phyloP scores from a whole-genome alignment of 2,113 vertebrate species.

The Platycercus adscitus region DNA sequence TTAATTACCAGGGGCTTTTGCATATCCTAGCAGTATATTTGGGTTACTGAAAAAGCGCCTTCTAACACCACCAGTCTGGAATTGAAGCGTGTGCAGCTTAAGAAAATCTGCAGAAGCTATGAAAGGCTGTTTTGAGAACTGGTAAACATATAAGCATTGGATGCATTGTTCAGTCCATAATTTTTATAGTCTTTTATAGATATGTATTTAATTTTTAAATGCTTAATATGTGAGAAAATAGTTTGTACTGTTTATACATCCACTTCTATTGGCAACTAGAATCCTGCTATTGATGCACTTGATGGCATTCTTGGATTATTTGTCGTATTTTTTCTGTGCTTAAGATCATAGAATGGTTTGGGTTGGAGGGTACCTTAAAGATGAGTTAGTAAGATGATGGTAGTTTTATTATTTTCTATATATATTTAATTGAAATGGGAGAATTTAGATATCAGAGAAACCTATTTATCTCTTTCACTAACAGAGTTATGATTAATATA shows the following conservation, averaged over 20 bases:
- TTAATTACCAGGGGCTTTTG: background rate
- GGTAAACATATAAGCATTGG: background rate
- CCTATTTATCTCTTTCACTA: background rate
- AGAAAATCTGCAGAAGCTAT: background rate
- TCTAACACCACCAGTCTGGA: background rate
- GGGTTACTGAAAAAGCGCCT: background rate
- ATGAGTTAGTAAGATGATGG: background rate
- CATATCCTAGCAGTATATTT: background rate
- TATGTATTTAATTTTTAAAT: background rate
- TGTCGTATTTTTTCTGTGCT: background rate
- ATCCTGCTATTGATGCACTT: background rate
- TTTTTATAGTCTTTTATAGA: background rate
- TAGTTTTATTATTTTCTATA: background rate
- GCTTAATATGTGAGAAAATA: background rate
- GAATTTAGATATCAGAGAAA: background rate
- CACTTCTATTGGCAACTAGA: background rate
- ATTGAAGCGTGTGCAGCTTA: background rate
- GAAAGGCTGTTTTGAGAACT: background rate
- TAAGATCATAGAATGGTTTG: background rate
- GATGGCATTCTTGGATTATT: background rate
- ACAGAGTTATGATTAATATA: background rate
- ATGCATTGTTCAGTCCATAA: background rate
- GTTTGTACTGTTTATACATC: background rate
- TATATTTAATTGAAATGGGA: background rate
- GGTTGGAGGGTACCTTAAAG: background rate